Percentiles rank a stretch among this genome's conserved stretches.
Conservation (phyloP, 2,888 invertebrate genomes). For the Trichacis sp. region DNA sequence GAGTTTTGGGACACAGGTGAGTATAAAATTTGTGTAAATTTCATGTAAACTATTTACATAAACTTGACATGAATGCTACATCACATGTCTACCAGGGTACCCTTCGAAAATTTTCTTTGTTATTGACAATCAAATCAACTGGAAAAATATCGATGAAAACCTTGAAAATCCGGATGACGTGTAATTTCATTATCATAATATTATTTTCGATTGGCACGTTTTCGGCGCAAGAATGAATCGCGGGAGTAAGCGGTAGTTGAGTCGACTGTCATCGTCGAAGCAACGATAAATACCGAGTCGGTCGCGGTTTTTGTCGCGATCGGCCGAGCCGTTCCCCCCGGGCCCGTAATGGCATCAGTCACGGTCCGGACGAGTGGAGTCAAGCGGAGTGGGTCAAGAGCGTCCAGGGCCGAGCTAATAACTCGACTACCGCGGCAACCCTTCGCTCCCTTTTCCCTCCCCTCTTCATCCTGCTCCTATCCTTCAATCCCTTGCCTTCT, state of each 20-base stretch:
- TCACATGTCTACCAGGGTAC: too few relatives aligned
- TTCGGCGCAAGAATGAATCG: too few relatives aligned
- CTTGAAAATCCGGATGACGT: too few relatives aligned
- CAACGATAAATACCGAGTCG: slow-evolving; percentile 57
- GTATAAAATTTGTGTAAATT: too few relatives aligned
- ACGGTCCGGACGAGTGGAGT: slow-evolving; percentile 15
- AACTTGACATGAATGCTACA: too few relatives aligned
- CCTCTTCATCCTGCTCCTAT: slow-evolving; percentile 13
- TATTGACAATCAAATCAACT: too few relatives aligned
- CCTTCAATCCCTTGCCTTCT: slow-evolving; percentile 24
- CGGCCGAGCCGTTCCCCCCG: slow-evolving; percentile 30
- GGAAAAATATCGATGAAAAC: too few relatives aligned
- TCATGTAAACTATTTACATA: too few relatives aligned
- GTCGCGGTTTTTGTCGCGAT: slow-evolving; percentile 51
- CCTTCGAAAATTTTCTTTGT: too few relatives aligned
- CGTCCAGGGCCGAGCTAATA: slow-evolving; percentile 8
- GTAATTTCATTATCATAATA: too few relatives aligned
- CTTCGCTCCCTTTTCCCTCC: slow-evolving; percentile 21
- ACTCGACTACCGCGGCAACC: slow-evolving; percentile 4
- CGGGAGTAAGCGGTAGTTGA: slow-evolving; percentile 20
- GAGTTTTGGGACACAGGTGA: too few relatives aligned
- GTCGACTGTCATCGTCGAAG: slow-evolving; percentile 47
- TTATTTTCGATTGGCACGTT: too few relatives aligned
- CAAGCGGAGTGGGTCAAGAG: slow-evolving; percentile 17
- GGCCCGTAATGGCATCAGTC: slow-evolving; percentile 31